A percentile compares a stretch with the other conserved stretches of the same genome.
phyloP scores from a whole-genome alignment of 2,888 invertebrate genomes.

The Cephus spinipes region DNA sequence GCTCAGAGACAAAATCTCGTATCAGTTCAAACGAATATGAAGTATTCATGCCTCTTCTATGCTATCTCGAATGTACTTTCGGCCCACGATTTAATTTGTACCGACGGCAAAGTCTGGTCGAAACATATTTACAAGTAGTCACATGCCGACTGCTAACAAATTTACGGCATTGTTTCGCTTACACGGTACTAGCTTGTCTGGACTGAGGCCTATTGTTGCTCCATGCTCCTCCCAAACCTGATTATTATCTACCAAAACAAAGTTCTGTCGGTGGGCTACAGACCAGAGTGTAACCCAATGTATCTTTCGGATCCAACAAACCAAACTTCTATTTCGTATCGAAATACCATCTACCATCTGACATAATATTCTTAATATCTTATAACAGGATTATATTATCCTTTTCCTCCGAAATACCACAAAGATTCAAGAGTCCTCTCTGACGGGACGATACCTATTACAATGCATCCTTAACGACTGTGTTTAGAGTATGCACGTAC shows the following conservation, averaged over 20 bases:
- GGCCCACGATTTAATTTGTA: not conserved
- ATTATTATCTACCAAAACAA: not conserved
- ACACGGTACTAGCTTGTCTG: not conserved
- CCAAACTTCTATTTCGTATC: not conserved
- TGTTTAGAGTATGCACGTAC: not conserved
- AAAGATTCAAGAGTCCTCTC: not conserved
- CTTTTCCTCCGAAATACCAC: not conserved
- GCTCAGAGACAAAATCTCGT: not conserved
- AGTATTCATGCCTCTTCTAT: too few species aligned
- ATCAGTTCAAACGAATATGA: not conserved
- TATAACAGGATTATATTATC: not conserved
- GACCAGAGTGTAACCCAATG: not conserved
- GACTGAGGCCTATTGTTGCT: not conserved
- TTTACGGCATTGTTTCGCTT: constrained; percentile 13
- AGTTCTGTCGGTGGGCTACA: not conserved
- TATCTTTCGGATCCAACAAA: not conserved
- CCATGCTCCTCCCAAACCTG: not conserved
- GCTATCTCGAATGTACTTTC: not conserved
- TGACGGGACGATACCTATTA: not conserved
- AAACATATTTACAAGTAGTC: not conserved
- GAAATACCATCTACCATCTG: not conserved
- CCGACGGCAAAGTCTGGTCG: not conserved
- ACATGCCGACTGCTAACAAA: constrained; percentile 10
- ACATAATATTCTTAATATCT: not conserved
- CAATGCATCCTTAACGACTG: not conserved